A percentile compares a stretch with the other conserved stretches of the same genome.
Conservation (phyloP, 1,140 invertebrate genomes). For the Tetragnatha versicolor region DNA sequence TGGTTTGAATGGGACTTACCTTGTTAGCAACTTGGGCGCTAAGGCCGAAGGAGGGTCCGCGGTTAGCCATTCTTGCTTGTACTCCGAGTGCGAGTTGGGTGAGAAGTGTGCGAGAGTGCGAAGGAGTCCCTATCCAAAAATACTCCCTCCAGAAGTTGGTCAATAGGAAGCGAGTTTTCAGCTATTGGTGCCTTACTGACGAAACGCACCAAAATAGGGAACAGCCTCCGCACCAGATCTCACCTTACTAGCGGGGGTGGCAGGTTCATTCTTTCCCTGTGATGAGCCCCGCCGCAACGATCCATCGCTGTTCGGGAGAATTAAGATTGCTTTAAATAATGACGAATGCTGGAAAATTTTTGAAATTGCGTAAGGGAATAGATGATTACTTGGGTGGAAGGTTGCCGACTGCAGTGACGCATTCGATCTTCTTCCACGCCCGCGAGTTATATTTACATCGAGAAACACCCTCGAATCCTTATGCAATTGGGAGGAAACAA, state of each 20-base stretch:
- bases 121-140: slow-evolving; percentile 13
- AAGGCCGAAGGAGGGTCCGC: slow-evolving; percentile 60
- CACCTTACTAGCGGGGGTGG: slow-evolving; percentile 52
- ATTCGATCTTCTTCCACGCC: no score
- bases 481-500: no score
- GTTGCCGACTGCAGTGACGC: slow-evolving; percentile 4
- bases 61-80: slow-evolving; percentile 58
- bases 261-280: neutral
- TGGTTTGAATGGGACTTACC: slow-evolving; percentile 57
- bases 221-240: slow-evolving; percentile 18
- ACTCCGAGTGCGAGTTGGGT: slow-evolving; percentile 24
- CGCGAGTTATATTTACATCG: no score
- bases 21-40: slow-evolving; percentile 61
- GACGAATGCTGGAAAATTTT: slow-evolving; percentile 1
- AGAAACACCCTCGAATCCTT: no score
- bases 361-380: neutral
- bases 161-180: slow-evolving; percentile 20
- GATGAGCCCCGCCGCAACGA: neutral
- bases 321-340: neutral
- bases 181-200: slow-evolving; percentile 17
- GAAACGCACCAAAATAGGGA: slow-evolving; percentile 52
- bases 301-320: neutral
- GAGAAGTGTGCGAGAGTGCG: slow-evolving; percentile 8
- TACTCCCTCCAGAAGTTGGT: slow-evolving; percentile 45
- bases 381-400: neutral